Percentiles rank a stretch among this genome's conserved stretches.
These are phyloP conservation scores for Lordiphosa andalusiaca DNA, from an alignment of 2,888 invertebrate genomes.

Conservation along the genomic window DNA sequence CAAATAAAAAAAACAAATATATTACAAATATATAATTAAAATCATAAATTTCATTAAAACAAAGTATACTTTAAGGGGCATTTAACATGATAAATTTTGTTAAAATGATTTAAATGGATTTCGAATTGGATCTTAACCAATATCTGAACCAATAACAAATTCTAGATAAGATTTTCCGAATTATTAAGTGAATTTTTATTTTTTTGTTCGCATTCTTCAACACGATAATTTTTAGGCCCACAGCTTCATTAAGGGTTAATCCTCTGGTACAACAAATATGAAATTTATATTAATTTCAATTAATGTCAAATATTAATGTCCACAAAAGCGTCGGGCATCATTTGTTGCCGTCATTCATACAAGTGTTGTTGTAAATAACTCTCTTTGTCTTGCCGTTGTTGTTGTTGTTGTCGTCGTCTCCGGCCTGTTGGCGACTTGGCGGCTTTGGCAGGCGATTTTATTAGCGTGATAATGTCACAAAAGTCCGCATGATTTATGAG, in stretches of 20 bases:
- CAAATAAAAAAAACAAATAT: too few species aligned
- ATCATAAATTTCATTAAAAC: too few species aligned
- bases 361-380: constrained; percentile 29
- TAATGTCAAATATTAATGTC: constrained; percentile 79
- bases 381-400: constrained; percentile 23
- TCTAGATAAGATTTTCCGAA: too few species aligned
- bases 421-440: constrained; percentile 46
- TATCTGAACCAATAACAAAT: too few species aligned
- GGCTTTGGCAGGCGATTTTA: constrained; percentile 73
- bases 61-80: too few species aligned
- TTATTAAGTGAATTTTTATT: too few species aligned
- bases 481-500: constrained; percentile 77
- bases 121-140: too few species aligned
- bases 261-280: constrained; percentile 72
- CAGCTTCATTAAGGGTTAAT: constrained; percentile 9
- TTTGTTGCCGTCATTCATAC: constrained; percentile 70
- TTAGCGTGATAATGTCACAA: constrained; percentile 78
- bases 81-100: too few species aligned
- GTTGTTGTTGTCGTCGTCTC: constrained; percentile 28
- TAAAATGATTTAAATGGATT: too few species aligned
- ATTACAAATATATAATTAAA: too few species aligned
- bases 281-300: constrained; percentile 79
- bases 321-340: constrained; percentile 77
- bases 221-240: background rate
- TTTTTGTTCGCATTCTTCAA: background rate